phyloP scores from a whole-genome alignment of 2,113 vertebrate genomes.

The Artemisiospiza belli region DNA sequence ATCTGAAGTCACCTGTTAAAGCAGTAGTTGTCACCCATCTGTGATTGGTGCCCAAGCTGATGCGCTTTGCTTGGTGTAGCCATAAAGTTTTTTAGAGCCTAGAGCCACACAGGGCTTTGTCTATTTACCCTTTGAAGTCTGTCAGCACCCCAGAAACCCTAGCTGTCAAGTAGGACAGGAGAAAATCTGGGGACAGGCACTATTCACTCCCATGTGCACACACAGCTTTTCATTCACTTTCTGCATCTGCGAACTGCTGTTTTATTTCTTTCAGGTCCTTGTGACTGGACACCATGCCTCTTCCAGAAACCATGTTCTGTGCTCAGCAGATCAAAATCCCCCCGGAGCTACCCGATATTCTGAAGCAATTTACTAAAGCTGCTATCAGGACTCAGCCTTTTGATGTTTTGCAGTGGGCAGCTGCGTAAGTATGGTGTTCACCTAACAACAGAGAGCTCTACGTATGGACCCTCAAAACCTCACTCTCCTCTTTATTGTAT shows the following conservation, averaged over 20 bases:
- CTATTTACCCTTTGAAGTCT: neutral
- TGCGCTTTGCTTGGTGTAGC: neutral
- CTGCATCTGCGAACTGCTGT: neutral
- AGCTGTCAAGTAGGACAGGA: rapidly evolving
- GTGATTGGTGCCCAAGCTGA: neutral
- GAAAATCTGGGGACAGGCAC: neutral
- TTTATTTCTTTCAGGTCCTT: neutral
- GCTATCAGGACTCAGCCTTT: constrained; percentile 90
- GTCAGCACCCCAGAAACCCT: neutral
- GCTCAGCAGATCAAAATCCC: constrained; percentile 92
- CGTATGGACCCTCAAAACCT: neutral
- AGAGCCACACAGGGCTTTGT: rapidly evolving
- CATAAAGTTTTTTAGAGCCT: neutral
- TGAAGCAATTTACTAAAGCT: constrained; percentile 93
- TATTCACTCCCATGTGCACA: too few species aligned
- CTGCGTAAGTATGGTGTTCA: constrained; percentile 78
- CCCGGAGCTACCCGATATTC: constrained; percentile 83
- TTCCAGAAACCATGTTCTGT: constrained; percentile 87
- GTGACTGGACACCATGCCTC: constrained; percentile 76
- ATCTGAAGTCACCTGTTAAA: neutral
- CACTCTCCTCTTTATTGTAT: neutral
- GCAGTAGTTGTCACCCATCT: neutral
- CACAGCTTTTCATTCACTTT: neutral
- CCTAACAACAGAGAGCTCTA: rapidly evolving
- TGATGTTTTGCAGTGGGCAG: constrained; percentile 88